A percentile compares a stretch with the other conserved stretches of the same genome.
These are phyloP conservation scores for Nephrotoma guestfalica DNA, from an alignment of 2,888 invertebrate genomes.

Conservation along the genomic window DNA sequence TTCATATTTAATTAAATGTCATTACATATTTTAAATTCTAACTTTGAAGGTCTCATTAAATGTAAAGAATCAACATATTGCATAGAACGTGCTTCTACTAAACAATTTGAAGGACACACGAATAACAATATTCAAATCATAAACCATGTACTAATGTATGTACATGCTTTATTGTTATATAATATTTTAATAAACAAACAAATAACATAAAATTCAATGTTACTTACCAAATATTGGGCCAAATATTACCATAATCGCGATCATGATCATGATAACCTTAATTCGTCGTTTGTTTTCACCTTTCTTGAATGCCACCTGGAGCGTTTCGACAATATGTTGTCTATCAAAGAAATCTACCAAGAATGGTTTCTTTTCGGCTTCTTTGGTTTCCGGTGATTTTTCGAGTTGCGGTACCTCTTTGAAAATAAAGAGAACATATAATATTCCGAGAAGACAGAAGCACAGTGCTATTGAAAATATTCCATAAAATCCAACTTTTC, in stretches of 20 bases:
- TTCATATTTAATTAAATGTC: too few species aligned
- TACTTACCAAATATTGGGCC: slow-evolving; percentile 73
- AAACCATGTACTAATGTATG: too few species aligned
- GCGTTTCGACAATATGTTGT: slow-evolving; percentile 59
- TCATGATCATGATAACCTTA: slow-evolving; percentile 61
- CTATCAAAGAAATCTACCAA: slow-evolving; percentile 56
- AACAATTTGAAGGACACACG: too few species aligned
- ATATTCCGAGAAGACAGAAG: slow-evolving; percentile 56
- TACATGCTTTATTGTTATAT: too few species aligned
- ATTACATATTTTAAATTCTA: too few species aligned
- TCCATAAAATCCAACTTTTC: slow-evolving; percentile 65
- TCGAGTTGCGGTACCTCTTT: slow-evolving; percentile 38
- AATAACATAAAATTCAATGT: background rate
- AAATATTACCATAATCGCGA: slow-evolving; percentile 71
- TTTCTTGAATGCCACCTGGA: slow-evolving; percentile 63
- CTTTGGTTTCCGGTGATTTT: slow-evolving; percentile 1
- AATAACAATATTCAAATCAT: too few species aligned
- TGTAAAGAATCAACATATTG: too few species aligned
- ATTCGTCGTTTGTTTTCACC: slow-evolving; percentile 59
- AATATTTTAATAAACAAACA: background rate
- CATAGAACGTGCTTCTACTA: too few species aligned
- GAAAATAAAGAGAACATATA: slow-evolving; percentile 57
- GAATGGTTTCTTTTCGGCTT: slow-evolving; percentile 20
- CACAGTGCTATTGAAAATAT: slow-evolving; percentile 66
- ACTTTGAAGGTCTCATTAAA: too few species aligned